Evolutionary conservation across 2,797 vertebrate genomes (phyloP).

Genomic region (Sardinella longiceps): DNA sequence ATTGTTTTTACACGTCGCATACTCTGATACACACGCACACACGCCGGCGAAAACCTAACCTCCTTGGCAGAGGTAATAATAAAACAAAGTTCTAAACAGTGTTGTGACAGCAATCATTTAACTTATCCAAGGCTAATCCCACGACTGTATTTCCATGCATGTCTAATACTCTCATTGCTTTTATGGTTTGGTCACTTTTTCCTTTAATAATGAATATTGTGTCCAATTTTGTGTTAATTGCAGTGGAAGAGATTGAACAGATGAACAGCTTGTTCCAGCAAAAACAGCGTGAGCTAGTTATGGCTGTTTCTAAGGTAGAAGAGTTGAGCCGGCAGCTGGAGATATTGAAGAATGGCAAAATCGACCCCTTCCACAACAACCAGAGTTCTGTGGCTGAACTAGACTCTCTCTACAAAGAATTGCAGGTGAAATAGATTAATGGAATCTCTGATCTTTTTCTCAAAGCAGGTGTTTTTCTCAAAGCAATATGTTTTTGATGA

Average conservation of each 20-base stretch:
- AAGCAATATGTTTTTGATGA: too few species aligned
- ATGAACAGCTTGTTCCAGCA: constrained; percentile 93
- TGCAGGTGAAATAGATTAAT: constrained; percentile 82
- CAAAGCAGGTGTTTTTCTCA: background rate
- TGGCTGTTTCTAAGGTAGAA: constrained; percentile 87
- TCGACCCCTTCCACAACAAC: constrained; percentile 83
- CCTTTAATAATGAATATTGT: background rate
- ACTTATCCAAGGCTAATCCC: background rate
- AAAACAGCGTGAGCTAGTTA: constrained; percentile 91
- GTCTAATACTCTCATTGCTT: background rate
- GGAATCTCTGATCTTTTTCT: background rate
- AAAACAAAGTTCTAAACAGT: too few species aligned
- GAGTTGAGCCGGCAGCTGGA: constrained; percentile 91
- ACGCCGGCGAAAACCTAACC: too few species aligned
- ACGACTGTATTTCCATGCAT: background rate
- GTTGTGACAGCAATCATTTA: too few species aligned
- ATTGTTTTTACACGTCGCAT: too few species aligned
- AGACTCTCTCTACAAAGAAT: constrained; percentile 89
- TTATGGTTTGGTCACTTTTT: background rate
- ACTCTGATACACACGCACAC: too few species aligned
- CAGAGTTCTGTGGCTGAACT: constrained; percentile 84
- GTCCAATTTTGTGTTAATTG: background rate
- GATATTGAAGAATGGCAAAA: constrained; percentile 83
- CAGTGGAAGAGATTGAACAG: constrained; percentile 96
- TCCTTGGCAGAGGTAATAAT: too few species aligned